Conservation (phyloP, 1,140 invertebrate species). For the Psix sp. region DNA sequence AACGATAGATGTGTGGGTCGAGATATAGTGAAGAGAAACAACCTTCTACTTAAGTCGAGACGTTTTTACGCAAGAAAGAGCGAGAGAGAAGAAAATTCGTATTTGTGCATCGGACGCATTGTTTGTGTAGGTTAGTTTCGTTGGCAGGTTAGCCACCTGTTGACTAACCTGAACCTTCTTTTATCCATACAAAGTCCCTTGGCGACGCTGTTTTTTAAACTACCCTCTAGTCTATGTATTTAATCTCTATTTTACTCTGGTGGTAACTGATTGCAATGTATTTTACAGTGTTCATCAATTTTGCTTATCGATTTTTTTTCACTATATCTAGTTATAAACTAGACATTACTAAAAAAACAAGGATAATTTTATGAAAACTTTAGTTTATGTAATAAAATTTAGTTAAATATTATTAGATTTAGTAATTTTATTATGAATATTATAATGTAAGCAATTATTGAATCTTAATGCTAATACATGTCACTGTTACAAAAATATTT, state of each 20-base stretch:
- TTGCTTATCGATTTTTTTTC: too few relatives aligned
- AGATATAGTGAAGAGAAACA: slow-evolving; percentile 66
- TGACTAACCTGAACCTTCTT: slow-evolving; percentile 74
- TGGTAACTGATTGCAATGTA: slow-evolving; percentile 64
- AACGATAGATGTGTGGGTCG: slow-evolving; percentile 67
- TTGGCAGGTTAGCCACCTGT: slow-evolving; percentile 77
- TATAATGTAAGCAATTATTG: too few relatives aligned
- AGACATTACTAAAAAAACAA: too few relatives aligned
- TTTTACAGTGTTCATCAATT: slow-evolving; percentile 60
- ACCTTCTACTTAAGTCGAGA: slow-evolving; percentile 58
- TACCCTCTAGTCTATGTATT: slow-evolving; percentile 58
- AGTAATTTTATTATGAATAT: too few relatives aligned
- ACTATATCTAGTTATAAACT: too few relatives aligned
- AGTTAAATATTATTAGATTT: too few relatives aligned
- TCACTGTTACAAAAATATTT: too few relatives aligned
- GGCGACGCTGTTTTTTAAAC: slow-evolving; percentile 61
- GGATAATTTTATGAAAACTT: too few relatives aligned
- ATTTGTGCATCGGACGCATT: slow-evolving; percentile 76
- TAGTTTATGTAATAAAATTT: too few relatives aligned
- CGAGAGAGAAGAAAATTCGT: slow-evolving; percentile 67
- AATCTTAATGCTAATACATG: too few relatives aligned
- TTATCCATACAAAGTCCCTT: slow-evolving; percentile 61
- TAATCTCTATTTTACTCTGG: slow-evolving; percentile 68
- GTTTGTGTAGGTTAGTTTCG: slow-evolving; percentile 74
- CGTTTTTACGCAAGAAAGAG: slow-evolving; percentile 65